Percentiles rank a stretch among this genome's conserved stretches.
Evolutionary conservation across 1,140 invertebrate species (phyloP).

Genomic region (Psilanteris sp.): DNA sequence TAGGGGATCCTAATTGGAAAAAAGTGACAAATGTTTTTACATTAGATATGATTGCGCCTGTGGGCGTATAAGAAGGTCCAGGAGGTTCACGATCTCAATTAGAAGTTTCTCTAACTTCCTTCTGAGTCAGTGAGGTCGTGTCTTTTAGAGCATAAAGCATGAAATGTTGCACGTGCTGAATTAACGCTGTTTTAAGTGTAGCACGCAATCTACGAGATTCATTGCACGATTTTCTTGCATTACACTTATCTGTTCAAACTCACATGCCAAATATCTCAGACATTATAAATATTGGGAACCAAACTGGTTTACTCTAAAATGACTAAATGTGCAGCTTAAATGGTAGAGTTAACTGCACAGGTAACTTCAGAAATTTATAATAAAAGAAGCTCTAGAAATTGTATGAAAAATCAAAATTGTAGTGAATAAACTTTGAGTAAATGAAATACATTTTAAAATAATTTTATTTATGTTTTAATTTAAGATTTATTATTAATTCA

Average conservation of each 20-base stretch:
- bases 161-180: constrained; percentile 49
- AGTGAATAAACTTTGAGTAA: too few species aligned
- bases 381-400: too few species aligned
- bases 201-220: constrained; percentile 26
- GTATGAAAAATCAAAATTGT: too few species aligned
- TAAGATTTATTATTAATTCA: too few species aligned
- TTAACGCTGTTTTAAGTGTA: constrained; percentile 40
- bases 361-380: too few species aligned
- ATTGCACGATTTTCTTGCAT: constrained; percentile 16
- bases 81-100: constrained; percentile 49
- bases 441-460: too few species aligned
- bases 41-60: constrained; percentile 27
- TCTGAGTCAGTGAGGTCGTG: constrained; percentile 24
- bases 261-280: not conserved
- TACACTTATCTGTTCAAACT: constrained; percentile 19
- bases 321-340: too few species aligned
- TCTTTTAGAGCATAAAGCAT: constrained; percentile 67
- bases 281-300: too few species aligned
- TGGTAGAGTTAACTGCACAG: too few species aligned
- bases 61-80: constrained; percentile 35
- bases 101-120: constrained; percentile 52
- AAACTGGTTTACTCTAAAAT: too few species aligned
- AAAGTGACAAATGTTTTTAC: constrained; percentile 35
- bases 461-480: too few species aligned
- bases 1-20: constrained; percentile 5